Evolutionary conservation across 2,113 vertebrate species (phyloP), one percentile per base, ranked within the genome.

Genomic region (Falcunculus frontatus): DNA sequence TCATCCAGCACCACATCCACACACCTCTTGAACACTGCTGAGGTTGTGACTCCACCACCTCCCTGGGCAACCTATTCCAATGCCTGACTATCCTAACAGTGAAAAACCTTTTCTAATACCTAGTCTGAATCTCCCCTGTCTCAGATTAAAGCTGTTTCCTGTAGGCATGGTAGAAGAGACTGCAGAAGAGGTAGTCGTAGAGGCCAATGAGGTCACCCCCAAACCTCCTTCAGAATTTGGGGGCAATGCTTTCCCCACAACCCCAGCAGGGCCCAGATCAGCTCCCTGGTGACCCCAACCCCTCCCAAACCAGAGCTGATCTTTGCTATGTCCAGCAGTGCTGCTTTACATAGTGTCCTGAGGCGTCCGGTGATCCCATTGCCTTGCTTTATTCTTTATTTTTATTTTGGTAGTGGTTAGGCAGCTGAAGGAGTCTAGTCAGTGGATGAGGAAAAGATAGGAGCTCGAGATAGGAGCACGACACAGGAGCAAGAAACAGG

Each of bases 291-390:
- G 60, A 67, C 16, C 52, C 18, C 62, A 29, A 5, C 20, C 15
- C 16, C n/a, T 62, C 47, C 50, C 55, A 79, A 22, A 47, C 10
- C 25, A 20, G 44, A 21, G 25, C 23, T 55, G 12, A 41, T 17
- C 56, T 57, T 84, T 49, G 41, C 25, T 13, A 0, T 8, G 25
- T 53, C 13, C 41, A 6, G 12, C 1, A 3, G 18, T 37, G 35
- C 52, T 33, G 70, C 27, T 76, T 64, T 41, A 8, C 2, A 0
- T 23, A 6, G 22, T 8, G 1, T 57, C 25, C 65, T 7, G 2
- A 63, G 27, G 35, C 0, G 0, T 29, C 7, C 26, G 27, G 15
- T 75, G 42, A 59, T 30, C 33, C 11, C 3, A 1, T 10, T 33
- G 32, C 46, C 39, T 77, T 37, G 27, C 18, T 77, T 69, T 53